A percentile compares a stretch with the other conserved stretches of the same genome.
Conservation (phyloP, 2,113 vertebrate genomes). For the Struthidea cinerea region DNA sequence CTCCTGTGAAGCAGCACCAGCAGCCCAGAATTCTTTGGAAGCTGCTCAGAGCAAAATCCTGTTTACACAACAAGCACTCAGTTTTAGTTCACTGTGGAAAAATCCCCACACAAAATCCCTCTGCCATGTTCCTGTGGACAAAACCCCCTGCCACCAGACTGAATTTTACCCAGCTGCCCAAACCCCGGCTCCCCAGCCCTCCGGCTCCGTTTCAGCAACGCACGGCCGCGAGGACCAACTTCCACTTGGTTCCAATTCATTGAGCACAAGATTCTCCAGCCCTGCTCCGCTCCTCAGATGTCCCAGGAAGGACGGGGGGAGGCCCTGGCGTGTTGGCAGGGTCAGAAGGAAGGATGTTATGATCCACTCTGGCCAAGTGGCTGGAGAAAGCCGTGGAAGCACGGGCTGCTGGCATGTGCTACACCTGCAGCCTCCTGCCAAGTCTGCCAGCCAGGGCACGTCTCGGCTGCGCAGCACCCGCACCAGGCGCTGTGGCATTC, state of each 20-base stretch:
- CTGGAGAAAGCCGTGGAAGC: background rate
- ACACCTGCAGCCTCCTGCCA: background rate
- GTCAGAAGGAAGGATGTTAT: background rate
- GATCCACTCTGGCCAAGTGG: background rate
- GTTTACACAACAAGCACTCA: background rate
- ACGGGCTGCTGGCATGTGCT: background rate
- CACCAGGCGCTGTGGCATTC: accelerated
- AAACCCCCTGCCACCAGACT: background rate
- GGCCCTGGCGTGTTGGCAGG: background rate
- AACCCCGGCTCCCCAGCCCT: background rate
- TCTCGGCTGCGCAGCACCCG: background rate
- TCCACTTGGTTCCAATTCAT: background rate
- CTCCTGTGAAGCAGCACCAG: background rate
- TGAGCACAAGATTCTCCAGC: background rate
- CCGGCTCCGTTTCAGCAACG: background rate
- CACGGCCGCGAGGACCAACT: background rate
- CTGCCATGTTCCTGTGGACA: accelerated
- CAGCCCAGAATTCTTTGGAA: background rate
- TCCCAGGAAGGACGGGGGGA: accelerated
- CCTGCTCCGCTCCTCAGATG: background rate
- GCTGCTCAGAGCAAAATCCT: background rate
- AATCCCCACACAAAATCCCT: background rate
- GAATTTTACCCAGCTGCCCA: background rate
- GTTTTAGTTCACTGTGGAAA: background rate
- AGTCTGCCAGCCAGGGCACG: background rate